Percentiles rank a stretch among this genome's conserved stretches.
These are phyloP conservation scores for Tricholauxania praeusta DNA, from an alignment of 2,888 invertebrate genomes.

Conservation along the genomic window DNA sequence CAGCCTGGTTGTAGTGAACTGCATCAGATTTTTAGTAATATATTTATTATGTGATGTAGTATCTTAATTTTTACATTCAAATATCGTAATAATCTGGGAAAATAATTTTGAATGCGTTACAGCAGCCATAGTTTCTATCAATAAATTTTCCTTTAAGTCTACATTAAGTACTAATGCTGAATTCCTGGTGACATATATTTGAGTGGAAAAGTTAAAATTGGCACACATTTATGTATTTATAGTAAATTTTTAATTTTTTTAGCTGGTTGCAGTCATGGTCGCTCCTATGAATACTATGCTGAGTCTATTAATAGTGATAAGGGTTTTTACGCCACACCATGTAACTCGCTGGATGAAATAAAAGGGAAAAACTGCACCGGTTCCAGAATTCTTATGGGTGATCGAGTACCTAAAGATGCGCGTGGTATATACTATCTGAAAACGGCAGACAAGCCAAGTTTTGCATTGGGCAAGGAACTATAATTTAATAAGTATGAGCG, in stretches of 20 bases:
- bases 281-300: conserved; percentile 73
- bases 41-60: conserved; percentile 30
- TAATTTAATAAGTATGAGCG: background rate
- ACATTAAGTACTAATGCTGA: background rate
- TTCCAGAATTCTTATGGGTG: conserved; percentile 72
- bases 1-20: conserved; percentile 77
- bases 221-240: background rate
- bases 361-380: conserved; percentile 60
- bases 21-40: conserved; percentile 64
- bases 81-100: background rate
- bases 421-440: conserved; percentile 74
- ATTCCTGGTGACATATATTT: no score
- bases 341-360: conserved; percentile 69
- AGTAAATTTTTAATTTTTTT: background rate
- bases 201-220: no score
- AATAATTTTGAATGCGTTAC: background rate
- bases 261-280: conserved; percentile 79
- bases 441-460: conserved; percentile 72
- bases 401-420: conserved; percentile 63
- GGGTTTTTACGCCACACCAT: conserved; percentile 72
- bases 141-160: background rate
- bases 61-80: background rate
- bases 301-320: conserved; percentile 73
- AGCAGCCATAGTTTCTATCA: background rate
- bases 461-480: conserved; percentile 67